Evolutionary conservation across 23 tunicate genomes (phyloP).

Genomic region (Halocynthia aurantium): DNA sequence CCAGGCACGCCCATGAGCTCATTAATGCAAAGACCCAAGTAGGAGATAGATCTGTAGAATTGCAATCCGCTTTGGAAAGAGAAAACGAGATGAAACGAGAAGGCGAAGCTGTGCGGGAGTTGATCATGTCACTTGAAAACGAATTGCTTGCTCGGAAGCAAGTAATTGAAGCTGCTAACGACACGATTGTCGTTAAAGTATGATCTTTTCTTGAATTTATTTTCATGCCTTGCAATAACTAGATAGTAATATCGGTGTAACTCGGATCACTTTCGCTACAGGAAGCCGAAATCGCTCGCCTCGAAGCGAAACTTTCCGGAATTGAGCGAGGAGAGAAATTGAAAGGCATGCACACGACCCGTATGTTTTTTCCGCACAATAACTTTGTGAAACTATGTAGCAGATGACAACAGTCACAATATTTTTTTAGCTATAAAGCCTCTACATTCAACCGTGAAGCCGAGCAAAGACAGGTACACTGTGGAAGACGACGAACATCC

Average conservation of each 20-base stretch:
- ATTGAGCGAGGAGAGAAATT: constrained; percentile 30
- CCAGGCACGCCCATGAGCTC: constrained; percentile 19
- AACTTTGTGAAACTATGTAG: no score
- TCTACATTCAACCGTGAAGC: not conserved
- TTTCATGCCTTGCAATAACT: not conserved
- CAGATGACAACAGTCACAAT: no score
- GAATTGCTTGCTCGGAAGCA: constrained; percentile 56
- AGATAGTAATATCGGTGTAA: not conserved
- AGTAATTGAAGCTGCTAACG: constrained; percentile 56
- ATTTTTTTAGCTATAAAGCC: not conserved
- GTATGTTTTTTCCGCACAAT: constrained; percentile 15
- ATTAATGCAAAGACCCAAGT: constrained; percentile 6
- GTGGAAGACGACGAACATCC: not conserved
- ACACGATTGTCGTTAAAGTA: constrained; percentile 62
- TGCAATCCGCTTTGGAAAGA: constrained; percentile 32
- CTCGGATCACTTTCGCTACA: not conserved
- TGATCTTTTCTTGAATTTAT: not conserved
- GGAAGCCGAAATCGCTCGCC: constrained; percentile 62
- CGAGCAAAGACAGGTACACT: not conserved
- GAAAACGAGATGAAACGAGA: constrained; percentile 23
- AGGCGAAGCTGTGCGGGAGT: constrained; percentile 13
- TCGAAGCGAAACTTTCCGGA: constrained; percentile 43
- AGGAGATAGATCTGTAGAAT: constrained; percentile 26
- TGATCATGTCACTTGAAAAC: constrained; percentile 21
- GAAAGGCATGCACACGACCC: constrained; percentile 14